Evolutionary conservation across 1,140 invertebrate genomes (phyloP).

Genomic region (Hydropsyche tenuis): DNA sequence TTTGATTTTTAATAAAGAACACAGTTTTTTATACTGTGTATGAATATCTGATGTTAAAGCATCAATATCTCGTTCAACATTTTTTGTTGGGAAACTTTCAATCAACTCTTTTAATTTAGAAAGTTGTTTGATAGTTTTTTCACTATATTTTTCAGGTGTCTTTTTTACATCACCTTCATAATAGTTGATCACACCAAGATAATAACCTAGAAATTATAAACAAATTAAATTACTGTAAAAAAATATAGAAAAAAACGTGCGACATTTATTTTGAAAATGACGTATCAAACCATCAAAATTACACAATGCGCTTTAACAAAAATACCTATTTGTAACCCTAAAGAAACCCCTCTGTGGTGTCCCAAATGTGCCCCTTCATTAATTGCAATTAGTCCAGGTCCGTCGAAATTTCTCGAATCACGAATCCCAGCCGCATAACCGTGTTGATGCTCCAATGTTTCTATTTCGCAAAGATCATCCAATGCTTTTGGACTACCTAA

Average conservation of each 20-base stretch:
- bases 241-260: background rate
- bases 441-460: no score
- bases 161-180: slow-evolving; percentile 50
- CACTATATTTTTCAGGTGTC: slow-evolving; percentile 41
- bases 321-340: slow-evolving; percentile 68
- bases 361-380: slow-evolving; percentile 69
- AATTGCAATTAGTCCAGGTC: slow-evolving; percentile 53
- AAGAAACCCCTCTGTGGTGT: slow-evolving; percentile 68
- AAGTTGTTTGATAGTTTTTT: slow-evolving; percentile 65
- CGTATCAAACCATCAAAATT: background rate
- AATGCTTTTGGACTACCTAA: no score
- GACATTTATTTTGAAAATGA: background rate
- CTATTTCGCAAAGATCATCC: no score
- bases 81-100: slow-evolving; percentile 69
- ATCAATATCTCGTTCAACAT: slow-evolving; percentile 70
- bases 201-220: slow-evolving; percentile 58
- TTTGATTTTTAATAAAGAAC: slow-evolving; percentile 69
- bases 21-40: slow-evolving; percentile 71
- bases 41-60: slow-evolving; percentile 68
- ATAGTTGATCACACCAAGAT: slow-evolving; percentile 61
- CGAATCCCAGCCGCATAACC: no score
- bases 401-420: background rate
- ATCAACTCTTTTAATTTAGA: slow-evolving; percentile 66
- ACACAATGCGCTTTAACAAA: background rate
- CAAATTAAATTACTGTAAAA: background rate